Base-by-base conservation (phyloP, 2,888 invertebrate species). In the Macrophya alboannulata region DNA sequence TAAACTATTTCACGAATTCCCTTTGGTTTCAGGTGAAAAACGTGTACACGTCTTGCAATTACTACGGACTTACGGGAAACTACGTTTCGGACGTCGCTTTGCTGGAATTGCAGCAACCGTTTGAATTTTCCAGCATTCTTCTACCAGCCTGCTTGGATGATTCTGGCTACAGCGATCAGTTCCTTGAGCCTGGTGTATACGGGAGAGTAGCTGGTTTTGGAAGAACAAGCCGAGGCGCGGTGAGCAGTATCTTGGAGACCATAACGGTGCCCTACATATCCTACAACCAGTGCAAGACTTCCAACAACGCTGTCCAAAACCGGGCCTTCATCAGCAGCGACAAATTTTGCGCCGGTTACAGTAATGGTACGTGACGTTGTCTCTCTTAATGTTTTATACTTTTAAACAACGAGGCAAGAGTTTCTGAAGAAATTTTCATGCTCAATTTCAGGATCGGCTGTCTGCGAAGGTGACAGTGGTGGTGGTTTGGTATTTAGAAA, bases 381-480 rank as follows among this genome's bases (percentile, higher is more conserved):
- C 31, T 31, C 0, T n/a, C 55, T 89, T 74, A 43, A 1, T 17
- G n/a, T 79, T 21, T 85, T 9, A 65, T 76, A 31, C 31, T 31
- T 31, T 31, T 31, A 31, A 31, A 31, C 31, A 31, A 31, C 31
- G 31, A 31, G 31, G 31, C 31, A 31, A 31, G 3, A 31, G 31
- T 31, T 31, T 2, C 31, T 31, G 31, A 31, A 31, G 31, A 31
- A 31, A 31, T 31, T 3, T 31, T 31, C 31, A 31, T 31, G 31
- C 3, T 76, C 15, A 9, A 45, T 89, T 90, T 62, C 86, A 94
- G 94, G 94, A 84, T 92, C 93, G 17, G 90, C 94, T 2, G 94
- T 94, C 12, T 94, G 94, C 84, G 91, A 93, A 71, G 95, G 94
- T 5, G 94, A 94, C 87, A 94, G 94, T 87, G 95, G 95, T 0